phyloP scores from a whole-genome alignment of 2,797 vertebrate genomes.

The Arnoldichthys spilopterus region DNA sequence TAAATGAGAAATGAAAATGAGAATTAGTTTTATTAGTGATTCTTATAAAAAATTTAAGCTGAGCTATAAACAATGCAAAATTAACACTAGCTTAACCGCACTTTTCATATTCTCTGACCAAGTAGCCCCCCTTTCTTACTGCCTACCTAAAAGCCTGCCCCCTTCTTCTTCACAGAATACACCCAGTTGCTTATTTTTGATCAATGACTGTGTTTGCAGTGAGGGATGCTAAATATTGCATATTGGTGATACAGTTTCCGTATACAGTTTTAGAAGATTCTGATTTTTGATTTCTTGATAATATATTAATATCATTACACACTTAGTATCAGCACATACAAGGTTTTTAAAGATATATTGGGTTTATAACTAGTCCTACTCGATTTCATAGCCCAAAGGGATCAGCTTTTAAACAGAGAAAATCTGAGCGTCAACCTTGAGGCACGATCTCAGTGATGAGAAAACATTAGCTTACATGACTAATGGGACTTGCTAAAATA shows the following conservation, averaged over 20 bases:
- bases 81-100: too few species aligned
- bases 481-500: constrained; percentile 60
- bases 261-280: not conserved
- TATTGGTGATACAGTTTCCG: not conserved
- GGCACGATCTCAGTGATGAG: constrained; percentile 65
- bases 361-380: not conserved
- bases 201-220: not conserved
- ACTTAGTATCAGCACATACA: not conserved
- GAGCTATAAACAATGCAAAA: not conserved
- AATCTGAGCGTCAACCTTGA: constrained; percentile 51
- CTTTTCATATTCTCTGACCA: too few species aligned
- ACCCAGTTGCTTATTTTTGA: not conserved
- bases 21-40: too few species aligned
- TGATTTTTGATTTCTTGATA: not conserved
- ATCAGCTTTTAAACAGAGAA: constrained; percentile 39
- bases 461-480: constrained; percentile 73
- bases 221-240: not conserved
- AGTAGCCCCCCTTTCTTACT: too few species aligned
- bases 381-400: not conserved
- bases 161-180: too few species aligned
- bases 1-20: too few species aligned
- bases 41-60: not conserved
- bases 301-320: not conserved
- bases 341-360: not conserved
- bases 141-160: too few species aligned